phyloP scores from a whole-genome alignment of 2,797 vertebrate species.

The Spinus pinus region DNA sequence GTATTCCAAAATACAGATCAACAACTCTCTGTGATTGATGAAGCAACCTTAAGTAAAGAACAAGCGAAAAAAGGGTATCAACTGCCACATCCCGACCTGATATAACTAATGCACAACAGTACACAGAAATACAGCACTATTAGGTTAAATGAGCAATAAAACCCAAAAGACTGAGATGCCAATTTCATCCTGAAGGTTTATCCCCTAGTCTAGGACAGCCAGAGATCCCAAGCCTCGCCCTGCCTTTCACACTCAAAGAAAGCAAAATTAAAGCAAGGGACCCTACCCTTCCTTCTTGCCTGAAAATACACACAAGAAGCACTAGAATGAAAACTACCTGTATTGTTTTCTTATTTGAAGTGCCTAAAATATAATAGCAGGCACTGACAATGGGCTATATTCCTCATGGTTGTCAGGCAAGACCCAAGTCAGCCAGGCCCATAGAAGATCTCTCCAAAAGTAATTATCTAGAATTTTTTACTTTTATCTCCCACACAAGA shows the following conservation, averaged over 20 bases:
- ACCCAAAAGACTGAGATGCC: background rate
- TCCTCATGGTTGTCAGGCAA: background rate
- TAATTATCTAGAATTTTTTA: background rate
- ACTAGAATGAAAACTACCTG: background rate
- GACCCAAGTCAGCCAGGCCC: background rate
- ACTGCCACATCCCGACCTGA: background rate
- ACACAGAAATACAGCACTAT: background rate
- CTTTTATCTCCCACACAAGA: background rate
- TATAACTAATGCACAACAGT: background rate
- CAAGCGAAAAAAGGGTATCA: background rate
- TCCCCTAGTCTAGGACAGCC: background rate
- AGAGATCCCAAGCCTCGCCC: accelerated
- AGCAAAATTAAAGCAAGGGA: background rate
- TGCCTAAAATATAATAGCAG: background rate
- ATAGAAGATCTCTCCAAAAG: background rate
- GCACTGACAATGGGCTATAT: background rate
- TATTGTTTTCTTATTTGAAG: background rate
- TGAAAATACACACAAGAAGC: background rate
- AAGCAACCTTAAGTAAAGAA: background rate
- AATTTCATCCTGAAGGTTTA: background rate
- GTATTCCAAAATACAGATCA: background rate
- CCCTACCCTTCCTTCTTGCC: background rate
- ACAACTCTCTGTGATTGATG: background rate
- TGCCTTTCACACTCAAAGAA: background rate
- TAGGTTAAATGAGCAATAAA: background rate